Percentiles rank a stretch among this genome's conserved stretches.
Evolutionary conservation across 1,140 invertebrate species (phyloP).

Genomic region (Lepidurus arcticus): DNA sequence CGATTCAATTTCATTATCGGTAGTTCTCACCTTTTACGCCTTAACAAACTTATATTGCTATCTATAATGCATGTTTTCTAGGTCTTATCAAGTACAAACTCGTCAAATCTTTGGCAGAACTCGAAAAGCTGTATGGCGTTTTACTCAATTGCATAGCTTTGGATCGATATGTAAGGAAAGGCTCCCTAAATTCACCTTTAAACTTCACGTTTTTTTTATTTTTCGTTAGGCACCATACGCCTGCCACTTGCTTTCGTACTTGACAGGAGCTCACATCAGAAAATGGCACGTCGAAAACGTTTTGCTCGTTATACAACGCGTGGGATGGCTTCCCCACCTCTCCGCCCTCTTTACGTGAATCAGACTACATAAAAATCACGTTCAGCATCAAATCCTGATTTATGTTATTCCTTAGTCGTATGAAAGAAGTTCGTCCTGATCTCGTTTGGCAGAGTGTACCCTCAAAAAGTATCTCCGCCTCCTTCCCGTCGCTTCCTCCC

Average conservation of each 20-base stretch:
- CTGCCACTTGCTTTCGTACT: background rate
- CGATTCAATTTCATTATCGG: background rate
- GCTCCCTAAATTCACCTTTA: background rate
- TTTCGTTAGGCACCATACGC: background rate
- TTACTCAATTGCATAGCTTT: background rate
- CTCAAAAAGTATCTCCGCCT: background rate
- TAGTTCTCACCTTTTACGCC: background rate
- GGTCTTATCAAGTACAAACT: background rate
- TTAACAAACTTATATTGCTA: background rate
- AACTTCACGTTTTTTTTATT: background rate
- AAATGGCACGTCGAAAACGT: background rate
- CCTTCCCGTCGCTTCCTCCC: background rate
- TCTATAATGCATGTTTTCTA: background rate
- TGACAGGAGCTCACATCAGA: background rate
- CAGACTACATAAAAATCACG: background rate
- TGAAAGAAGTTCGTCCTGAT: conserved; percentile 11
- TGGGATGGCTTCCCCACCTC: background rate
- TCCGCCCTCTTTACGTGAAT: background rate
- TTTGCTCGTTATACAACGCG: background rate
- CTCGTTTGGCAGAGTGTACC: background rate
- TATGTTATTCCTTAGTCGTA: background rate
- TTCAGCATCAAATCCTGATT: background rate
- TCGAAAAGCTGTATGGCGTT: background rate
- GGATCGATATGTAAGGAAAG: background rate
- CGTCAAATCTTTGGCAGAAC: background rate